phyloP scores from a whole-genome alignment of 2,888 invertebrate species.

The Apodemia duryi region DNA sequence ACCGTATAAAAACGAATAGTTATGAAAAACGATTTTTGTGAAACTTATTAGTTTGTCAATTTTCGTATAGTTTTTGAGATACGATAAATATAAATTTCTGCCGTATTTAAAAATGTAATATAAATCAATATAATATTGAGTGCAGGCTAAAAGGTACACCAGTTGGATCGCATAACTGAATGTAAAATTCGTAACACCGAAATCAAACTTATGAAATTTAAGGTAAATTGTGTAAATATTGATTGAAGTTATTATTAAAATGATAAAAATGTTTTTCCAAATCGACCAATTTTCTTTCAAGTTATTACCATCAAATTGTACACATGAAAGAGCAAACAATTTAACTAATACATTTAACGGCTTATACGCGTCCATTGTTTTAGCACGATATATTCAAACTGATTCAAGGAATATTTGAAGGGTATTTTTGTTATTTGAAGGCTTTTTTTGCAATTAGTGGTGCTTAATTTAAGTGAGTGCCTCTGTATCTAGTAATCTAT shows the following conservation, averaged over 20 bases:
- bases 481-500: too few species aligned
- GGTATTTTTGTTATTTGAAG: not conserved
- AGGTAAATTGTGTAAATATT: not conserved
- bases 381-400: not conserved
- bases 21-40: too few species aligned
- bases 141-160: not conserved
- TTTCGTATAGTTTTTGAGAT: too few species aligned
- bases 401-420: not conserved
- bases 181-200: not conserved
- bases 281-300: not conserved
- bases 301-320: not conserved
- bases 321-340: not conserved
- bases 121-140: constrained; percentile 3
- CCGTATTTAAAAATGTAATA: not conserved
- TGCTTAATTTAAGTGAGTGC: not conserved
- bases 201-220: not conserved
- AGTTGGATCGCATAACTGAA: not conserved
- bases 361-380: not conserved
- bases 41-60: too few species aligned
- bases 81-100: not conserved
- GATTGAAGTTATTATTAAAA: not conserved
- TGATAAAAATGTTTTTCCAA: not conserved
- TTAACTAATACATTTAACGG: not conserved
- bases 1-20: too few species aligned
- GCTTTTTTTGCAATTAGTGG: not conserved